Conservation (phyloP, 2,797 vertebrate genomes). For the Halcyon badia region DNA sequence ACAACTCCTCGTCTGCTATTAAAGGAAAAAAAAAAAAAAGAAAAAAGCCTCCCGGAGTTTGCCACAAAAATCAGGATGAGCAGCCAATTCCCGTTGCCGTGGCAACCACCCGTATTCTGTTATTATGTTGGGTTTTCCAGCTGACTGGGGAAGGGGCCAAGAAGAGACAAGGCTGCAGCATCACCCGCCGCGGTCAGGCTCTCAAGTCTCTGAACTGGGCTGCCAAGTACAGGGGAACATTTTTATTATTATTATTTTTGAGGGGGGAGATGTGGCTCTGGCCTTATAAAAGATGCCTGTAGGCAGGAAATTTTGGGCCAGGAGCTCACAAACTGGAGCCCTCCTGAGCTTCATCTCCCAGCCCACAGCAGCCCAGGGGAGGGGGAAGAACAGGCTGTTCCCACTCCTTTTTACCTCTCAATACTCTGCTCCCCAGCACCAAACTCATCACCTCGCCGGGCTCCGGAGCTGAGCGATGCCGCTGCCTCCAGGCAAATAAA, state of each 20-base stretch:
- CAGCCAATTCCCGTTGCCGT: not conserved
- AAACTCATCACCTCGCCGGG: not conserved
- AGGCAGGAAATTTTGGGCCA: not conserved
- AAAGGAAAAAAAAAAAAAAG: not conserved
- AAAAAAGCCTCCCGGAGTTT: not conserved
- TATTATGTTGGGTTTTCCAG: not conserved
- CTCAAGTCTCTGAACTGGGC: not conserved
- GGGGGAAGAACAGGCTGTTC: not conserved
- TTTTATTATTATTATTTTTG: not conserved
- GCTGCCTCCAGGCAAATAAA: not conserved
- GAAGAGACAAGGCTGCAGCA: not conserved
- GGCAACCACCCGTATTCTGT: not conserved
- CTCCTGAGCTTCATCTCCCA: not conserved
- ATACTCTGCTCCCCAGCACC: rapidly evolving
- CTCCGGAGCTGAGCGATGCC: rapidly evolving
- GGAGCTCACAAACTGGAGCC: not conserved
- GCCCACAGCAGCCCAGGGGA: not conserved
- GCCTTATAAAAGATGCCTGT: not conserved
- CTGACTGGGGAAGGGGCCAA: not conserved
- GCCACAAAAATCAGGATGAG: not conserved
- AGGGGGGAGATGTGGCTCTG: not conserved
- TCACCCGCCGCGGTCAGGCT: rapidly evolving
- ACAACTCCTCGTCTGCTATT: not conserved
- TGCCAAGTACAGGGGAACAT: rapidly evolving
- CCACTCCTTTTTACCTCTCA: not conserved